phyloP scores from a whole-genome alignment of 2,113 vertebrate genomes.

The Bambusicola thoracicus region DNA sequence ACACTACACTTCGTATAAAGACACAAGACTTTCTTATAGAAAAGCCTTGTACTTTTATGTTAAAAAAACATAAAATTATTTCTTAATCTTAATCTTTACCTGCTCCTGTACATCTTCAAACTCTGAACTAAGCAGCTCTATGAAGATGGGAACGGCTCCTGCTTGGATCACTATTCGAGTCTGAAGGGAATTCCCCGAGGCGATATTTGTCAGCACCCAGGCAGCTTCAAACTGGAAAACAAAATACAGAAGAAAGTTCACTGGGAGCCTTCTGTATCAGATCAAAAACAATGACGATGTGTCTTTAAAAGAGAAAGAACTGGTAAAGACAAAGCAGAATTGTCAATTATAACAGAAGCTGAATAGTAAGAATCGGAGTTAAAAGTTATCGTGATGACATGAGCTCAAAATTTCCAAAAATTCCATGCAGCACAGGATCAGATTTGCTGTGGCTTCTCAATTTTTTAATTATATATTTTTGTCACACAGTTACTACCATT shows the following conservation, averaged over 20 bases:
- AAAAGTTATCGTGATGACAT: not conserved
- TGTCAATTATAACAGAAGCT: not conserved
- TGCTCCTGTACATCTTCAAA: constrained; percentile 99
- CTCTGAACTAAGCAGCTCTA: constrained; percentile 95
- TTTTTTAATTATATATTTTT: not conserved
- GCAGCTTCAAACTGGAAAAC: constrained; percentile 94
- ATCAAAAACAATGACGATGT: not conserved
- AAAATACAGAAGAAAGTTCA: not conserved
- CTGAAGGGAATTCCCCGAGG: constrained; percentile 96
- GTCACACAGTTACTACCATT: not conserved
- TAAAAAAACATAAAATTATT: no score
- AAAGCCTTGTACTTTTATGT: not conserved
- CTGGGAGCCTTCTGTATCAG: not conserved
- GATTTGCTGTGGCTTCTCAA: not conserved
- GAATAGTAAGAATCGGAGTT: not conserved
- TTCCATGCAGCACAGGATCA: not conserved
- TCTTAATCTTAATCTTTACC: constrained; percentile 79
- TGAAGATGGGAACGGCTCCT: constrained; percentile 97
- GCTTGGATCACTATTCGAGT: constrained; percentile 97
- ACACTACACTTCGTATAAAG: not conserved
- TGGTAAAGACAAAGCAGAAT: not conserved
- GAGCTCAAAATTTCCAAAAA: not conserved
- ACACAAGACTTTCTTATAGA: not conserved
- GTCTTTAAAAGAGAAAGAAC: not conserved
- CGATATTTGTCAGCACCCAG: constrained; percentile 98